Evolutionary conservation across 2,113 vertebrate species (phyloP).

Genomic region (Bettongia penicillata): DNA sequence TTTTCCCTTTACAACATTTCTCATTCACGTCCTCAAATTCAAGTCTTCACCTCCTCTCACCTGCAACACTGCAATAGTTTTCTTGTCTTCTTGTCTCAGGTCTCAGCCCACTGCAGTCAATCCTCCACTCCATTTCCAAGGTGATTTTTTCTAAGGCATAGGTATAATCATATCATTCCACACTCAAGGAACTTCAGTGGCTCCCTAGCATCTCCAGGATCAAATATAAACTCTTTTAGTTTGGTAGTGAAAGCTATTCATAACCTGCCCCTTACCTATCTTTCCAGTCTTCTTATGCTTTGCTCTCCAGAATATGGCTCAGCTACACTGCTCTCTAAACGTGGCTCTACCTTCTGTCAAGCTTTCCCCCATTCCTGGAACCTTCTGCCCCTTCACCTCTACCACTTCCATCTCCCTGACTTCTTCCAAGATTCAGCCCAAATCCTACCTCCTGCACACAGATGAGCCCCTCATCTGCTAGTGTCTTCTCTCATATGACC

Average conservation of each 20-base stretch:
- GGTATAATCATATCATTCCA: no score
- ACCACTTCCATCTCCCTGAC: neutral
- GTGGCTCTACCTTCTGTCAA: neutral
- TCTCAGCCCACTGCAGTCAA: neutral
- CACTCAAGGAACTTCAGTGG: neutral
- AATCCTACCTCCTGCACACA: neutral
- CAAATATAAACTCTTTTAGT: no score
- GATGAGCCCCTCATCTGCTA: neutral
- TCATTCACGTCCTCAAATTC: neutral
- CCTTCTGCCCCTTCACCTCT: neutral
- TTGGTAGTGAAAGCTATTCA: neutral
- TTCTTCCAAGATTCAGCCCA: neutral
- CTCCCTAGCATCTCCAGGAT: neutral
- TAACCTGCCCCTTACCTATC: neutral
- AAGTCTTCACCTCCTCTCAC: neutral
- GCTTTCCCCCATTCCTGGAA: neutral
- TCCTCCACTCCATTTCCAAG: neutral
- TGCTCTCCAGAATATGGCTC: neutral
- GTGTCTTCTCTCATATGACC: neutral
- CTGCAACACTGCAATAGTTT: neutral
- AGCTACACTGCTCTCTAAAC: neutral
- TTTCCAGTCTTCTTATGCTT: neutral
- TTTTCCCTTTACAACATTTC: neutral
- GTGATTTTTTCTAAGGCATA: neutral
- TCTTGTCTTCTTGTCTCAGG: neutral